Evolutionary conservation across 2,113 vertebrate genomes (phyloP).

Genomic region (Poeciliopsis occidentalis): DNA sequence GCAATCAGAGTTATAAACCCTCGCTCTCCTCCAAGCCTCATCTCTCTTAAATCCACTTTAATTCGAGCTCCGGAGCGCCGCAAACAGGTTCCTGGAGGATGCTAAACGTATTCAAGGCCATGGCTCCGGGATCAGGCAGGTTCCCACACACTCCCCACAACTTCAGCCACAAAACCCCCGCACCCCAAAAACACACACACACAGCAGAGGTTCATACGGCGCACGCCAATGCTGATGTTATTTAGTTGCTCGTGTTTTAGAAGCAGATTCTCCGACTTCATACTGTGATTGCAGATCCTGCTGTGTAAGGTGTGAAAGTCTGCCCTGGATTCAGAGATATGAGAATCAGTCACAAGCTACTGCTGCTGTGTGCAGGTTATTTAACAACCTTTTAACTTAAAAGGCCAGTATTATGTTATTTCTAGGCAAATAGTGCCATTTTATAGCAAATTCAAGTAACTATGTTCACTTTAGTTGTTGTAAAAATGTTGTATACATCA

Average conservation of each 20-base stretch:
- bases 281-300: conserved; percentile 13
- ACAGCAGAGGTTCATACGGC: background rate
- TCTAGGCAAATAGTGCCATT: too few relatives aligned
- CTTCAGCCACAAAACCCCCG: background rate
- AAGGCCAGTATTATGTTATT: too few relatives aligned
- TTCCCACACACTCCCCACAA: conserved; percentile 1
- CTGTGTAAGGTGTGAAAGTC: conserved; percentile 1
- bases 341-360: conserved; percentile 8
- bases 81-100: background rate
- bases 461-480: too few relatives aligned
- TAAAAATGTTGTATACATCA: too few relatives aligned
- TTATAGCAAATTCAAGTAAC: too few relatives aligned
- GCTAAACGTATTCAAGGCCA: conserved; percentile 41
- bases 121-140: conserved; percentile 6
- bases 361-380: conserved; percentile 7
- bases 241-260: conserved; percentile 18
- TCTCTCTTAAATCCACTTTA: conserved; percentile 69
- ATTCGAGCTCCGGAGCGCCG: conserved; percentile 54
- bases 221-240: background rate
- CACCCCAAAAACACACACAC: background rate
- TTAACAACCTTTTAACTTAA: conserved; percentile 29
- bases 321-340: background rate
- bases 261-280: conserved; percentile 27
- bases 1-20: conserved; percentile 74
- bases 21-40: conserved; percentile 44